phyloP scores from a whole-genome alignment of 1,140 invertebrate genomes.

The Musca domestica region DNA sequence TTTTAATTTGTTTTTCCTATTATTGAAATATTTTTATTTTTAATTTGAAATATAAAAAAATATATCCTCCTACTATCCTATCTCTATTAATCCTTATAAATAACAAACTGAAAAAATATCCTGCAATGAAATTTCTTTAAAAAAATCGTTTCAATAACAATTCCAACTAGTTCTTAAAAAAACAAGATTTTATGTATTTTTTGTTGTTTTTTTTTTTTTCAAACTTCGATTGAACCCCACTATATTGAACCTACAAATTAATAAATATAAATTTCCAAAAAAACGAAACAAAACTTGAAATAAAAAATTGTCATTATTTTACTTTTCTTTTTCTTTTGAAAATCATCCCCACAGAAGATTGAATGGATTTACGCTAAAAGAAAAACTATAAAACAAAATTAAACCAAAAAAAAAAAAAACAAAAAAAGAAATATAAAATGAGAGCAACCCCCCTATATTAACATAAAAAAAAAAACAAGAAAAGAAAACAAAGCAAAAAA shows the following conservation, averaged over 20 bases:
- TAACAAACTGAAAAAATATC: neutral
- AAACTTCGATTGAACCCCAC: neutral
- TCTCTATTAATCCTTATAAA: neutral
- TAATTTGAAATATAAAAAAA: neutral
- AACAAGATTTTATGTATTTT: conserved; percentile 11
- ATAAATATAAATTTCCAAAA: conserved; percentile 17
- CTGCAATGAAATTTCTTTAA: neutral
- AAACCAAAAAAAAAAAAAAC: conserved; percentile 30
- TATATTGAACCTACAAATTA: too few species aligned
- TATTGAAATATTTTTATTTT: neutral
- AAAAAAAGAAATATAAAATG: conserved; percentile 23
- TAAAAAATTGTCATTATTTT: conserved; percentile 26
- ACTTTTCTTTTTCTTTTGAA: conserved; percentile 50
- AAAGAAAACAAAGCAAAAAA: conserved; percentile 17
- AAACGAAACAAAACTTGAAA: neutral
- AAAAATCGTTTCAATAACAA: neutral
- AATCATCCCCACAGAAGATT: conserved; percentile 53
- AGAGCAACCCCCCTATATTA: conserved; percentile 21
- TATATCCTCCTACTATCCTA: neutral
- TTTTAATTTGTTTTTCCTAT: neutral
- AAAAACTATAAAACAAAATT: conserved; percentile 28
- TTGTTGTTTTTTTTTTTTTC: conserved; percentile 1
- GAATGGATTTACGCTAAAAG: conserved; percentile 51
- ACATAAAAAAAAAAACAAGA: conserved; percentile 24
- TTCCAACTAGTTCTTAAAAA: neutral